Percentiles rank a stretch among this genome's conserved stretches.
These are phyloP conservation scores for Gobius niger DNA, from an alignment of 2,113 vertebrate species.

Conservation along the genomic window DNA sequence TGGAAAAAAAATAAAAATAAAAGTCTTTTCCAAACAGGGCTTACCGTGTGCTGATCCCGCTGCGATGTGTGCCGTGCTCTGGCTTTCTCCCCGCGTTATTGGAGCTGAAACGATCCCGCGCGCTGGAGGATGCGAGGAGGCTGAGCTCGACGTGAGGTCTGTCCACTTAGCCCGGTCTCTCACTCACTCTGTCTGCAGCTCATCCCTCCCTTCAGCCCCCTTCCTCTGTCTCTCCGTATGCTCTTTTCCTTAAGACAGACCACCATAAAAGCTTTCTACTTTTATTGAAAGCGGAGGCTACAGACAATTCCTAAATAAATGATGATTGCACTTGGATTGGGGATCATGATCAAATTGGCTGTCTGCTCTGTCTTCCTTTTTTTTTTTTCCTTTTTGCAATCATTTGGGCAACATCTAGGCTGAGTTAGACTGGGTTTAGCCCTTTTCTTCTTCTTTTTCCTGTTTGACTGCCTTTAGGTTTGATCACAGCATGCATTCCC, in stretches of 20 bases:
- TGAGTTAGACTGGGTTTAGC: too few relatives aligned
- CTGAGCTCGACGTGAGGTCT: constrained; percentile 55
- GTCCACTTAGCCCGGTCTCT: constrained; percentile 44
- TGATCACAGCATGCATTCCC: too few relatives aligned
- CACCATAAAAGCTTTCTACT: constrained; percentile 42
- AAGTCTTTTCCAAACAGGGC: constrained; percentile 6
- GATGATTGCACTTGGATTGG: background rate
- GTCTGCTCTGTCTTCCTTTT: too few relatives aligned
- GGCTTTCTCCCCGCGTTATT: constrained; percentile 4
- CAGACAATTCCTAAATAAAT: constrained; percentile 2
- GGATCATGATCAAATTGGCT: background rate
- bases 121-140: constrained; percentile 32
- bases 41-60: constrained; percentile 42
- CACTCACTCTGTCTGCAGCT: constrained; percentile 11
- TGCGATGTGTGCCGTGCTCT: constrained; percentile 2
- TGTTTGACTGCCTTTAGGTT: too few relatives aligned
- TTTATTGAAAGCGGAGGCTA: background rate
- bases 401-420: too few relatives aligned
- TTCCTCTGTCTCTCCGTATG: background rate
- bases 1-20: background rate
- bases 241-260: background rate
- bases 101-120: constrained; percentile 45
- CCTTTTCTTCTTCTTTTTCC: too few relatives aligned
- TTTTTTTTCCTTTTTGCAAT: too few relatives aligned
- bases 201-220: constrained; percentile 13